Base-by-base conservation (phyloP, 1,140 invertebrate species). In the Diabrotica virgifera region DNA sequence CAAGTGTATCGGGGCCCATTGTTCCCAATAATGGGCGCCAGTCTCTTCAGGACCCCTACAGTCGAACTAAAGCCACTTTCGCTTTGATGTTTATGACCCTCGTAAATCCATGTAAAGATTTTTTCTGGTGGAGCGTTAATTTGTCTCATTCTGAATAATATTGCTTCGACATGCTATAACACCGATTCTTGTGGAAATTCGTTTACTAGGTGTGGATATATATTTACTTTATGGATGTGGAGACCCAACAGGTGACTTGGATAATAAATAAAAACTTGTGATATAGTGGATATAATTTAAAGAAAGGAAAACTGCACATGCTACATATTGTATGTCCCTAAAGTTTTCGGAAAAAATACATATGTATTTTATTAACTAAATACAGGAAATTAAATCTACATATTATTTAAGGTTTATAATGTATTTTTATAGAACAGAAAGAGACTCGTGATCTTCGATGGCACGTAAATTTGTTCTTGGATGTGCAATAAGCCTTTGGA, bases 91-190 rank as follows among this genome's bases (percentile, higher is more conserved):
- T 46, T 46, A 46, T 46, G 40, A 5, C 8, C 8, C 40, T 46
- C 40, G 40, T 46, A 46, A 46, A 46, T 46, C 40, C 40, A 46
- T 46, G 40, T 46, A 46, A 46, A n/a, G 40, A 46, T 46, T 46
- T 46, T 46, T 46, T 46, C 40, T 46, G 3, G 40, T 46, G 8
- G 5, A 46, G 40, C 40, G 3, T 46, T n/a, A 46, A 46, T 46
- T 46, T 46, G 40, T 46, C 40, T 46, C 40, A 46, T 46, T 46
- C n/a, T 46, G 40, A 46, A 46, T 46, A 46, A 46, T 46, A 46
- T 46, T 46, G 40, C 8, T 46, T n/a, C 8, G 40, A 46, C 40
- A 46, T 46, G 40, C 40, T n/a, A 46, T 46, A 8, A n/a, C 4
- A 24, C 24, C 4, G 24, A 24, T 24, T 24, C 24, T n/a, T 46